A percentile compares a stretch with the other conserved stretches of the same genome.
Evolutionary conservation across 2,113 vertebrate genomes (phyloP).

Genomic region (Bujurquina vittata): DNA sequence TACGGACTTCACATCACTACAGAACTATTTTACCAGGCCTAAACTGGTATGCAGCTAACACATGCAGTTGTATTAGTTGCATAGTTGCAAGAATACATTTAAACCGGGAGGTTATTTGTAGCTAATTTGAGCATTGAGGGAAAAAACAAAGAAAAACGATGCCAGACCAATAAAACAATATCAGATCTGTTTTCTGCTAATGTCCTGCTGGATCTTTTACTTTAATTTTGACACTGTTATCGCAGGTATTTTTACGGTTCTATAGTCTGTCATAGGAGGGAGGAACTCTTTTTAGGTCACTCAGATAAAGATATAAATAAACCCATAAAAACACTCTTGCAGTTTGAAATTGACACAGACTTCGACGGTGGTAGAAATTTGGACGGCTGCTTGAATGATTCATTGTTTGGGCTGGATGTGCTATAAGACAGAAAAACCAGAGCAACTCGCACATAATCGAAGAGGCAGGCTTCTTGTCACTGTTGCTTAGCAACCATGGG

Average conservation of each 20-base stretch:
- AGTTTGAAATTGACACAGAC: constrained; percentile 46
- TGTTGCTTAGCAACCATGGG: constrained; percentile 83
- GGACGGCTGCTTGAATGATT: constrained; percentile 49
- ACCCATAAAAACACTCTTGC: not conserved
- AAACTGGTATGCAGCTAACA: not conserved
- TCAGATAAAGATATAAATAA: constrained; percentile 17
- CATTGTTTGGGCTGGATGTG: constrained; percentile 74
- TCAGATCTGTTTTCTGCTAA: no score
- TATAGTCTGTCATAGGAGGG: not conserved
- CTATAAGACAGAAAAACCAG: constrained; percentile 71
- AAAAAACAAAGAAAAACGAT: no score
- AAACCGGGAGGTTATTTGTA: not conserved
- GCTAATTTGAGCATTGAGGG: not conserved
- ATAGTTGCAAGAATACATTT: not conserved
- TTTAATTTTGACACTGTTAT: not conserved
- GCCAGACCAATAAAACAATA: no score
- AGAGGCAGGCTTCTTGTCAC: constrained; percentile 81
- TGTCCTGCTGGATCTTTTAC: not conserved
- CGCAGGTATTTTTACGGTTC: not conserved
- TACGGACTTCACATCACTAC: no score
- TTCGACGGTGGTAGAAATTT: constrained; percentile 13
- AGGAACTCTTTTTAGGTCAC: not conserved
- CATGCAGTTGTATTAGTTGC: no score
- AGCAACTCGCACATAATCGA: constrained; percentile 61
- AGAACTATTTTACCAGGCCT: not conserved